Evolutionary conservation across 2,113 vertebrate species (phyloP).

Genomic region (Pavo muticus): DNA sequence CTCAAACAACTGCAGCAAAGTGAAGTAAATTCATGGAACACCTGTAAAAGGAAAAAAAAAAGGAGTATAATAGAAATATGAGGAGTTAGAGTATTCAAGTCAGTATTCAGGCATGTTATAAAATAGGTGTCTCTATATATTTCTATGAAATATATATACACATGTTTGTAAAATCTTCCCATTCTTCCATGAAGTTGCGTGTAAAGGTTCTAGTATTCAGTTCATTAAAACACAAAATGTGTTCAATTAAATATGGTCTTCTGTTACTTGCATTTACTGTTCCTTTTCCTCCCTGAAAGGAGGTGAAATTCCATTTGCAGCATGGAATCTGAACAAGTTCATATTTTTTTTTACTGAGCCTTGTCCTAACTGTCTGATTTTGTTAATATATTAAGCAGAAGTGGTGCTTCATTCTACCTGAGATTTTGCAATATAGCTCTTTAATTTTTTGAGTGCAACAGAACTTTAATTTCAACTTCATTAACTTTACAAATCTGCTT

Average conservation of each 20-base stretch:
- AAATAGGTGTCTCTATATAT: background rate
- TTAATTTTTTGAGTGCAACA: background rate
- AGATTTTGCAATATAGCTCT: background rate
- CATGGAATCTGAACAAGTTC: background rate
- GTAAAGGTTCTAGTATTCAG: background rate
- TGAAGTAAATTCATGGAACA: background rate
- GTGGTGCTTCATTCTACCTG: background rate
- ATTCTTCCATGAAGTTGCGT: background rate
- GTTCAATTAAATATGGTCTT: background rate
- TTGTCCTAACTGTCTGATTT: background rate
- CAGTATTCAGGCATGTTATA: background rate
- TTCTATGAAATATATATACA: background rate
- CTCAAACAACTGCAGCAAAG: background rate
- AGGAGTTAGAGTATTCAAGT: background rate
- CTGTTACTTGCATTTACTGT: background rate
- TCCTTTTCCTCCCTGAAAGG: background rate
- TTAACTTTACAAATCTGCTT: background rate
- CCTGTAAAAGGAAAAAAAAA: background rate
- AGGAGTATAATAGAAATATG: background rate
- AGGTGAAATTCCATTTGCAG: background rate
- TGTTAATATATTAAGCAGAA: background rate
- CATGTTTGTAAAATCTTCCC: background rate
- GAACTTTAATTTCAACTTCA: background rate
- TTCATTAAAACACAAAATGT: background rate
- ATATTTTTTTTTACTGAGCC: background rate